Conservation (phyloP, 2,888 invertebrate genomes). For the Drosophila melanosoma region DNA sequence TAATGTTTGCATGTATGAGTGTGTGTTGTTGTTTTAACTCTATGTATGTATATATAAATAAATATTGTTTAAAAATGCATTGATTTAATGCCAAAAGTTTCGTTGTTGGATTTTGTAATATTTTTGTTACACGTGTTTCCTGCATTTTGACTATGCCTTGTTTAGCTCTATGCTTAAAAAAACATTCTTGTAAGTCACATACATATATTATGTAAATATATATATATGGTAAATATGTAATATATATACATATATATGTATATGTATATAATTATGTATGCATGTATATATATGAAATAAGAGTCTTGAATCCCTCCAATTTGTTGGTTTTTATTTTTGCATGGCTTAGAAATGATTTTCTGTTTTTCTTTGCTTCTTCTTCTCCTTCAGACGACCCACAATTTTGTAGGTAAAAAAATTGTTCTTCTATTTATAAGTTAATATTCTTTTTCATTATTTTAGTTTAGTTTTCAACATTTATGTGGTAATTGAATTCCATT, state of each 20-base stretch:
- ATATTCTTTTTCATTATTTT: conserved; percentile 16
- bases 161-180: conserved; percentile 36
- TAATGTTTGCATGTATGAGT: conserved; percentile 33
- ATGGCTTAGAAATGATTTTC: conserved; percentile 48
- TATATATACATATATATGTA: conserved; percentile 31
- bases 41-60: conserved; percentile 60
- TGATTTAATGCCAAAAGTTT: conserved; percentile 78
- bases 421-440: conserved; percentile 24
- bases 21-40: conserved; percentile 32
- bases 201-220: conserved; percentile 50
- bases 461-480: conserved; percentile 48
- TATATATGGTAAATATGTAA: conserved; percentile 45
- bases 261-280: conserved; percentile 16
- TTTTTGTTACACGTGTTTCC: conserved; percentile 77
- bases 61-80: conserved; percentile 77
- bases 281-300: conserved; percentile 74
- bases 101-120: conserved; percentile 79
- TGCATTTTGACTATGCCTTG: conserved; percentile 67
- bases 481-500: conserved; percentile 60
- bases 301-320: conserved; percentile 85
- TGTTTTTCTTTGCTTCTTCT: conserved; percentile 13
- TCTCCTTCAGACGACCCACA: background rate
- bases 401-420: conserved; percentile 36
- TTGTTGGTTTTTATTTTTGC: conserved; percentile 53
- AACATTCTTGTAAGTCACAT: conserved; percentile 23